Evolutionary conservation across 2,888 invertebrate species (phyloP), one percentile per base, ranked within the genome.

Genomic region (Dorcus hopei): DNA sequence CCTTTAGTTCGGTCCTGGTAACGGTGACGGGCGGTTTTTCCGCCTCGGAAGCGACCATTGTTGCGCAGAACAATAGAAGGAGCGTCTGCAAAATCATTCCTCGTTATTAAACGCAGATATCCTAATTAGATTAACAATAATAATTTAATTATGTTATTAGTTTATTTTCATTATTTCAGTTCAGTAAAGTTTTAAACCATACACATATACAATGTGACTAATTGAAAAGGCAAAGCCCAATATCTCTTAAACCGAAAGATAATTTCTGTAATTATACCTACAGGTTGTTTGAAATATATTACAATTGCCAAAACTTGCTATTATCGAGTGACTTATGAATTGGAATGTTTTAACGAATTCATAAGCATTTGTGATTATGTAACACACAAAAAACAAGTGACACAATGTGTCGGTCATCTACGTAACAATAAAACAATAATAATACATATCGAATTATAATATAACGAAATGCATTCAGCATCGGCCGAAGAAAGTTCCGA

Each of bases 1-100:
- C 90, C 74, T 90, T 89, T 45, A 91, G 80, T 74, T 90, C 88
- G 0, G 91, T 90, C 59, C 90, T 81, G 19, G 90, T 84, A 45
- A 88, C 81, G 55, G 87, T 80, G 4, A 68, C 68, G 50, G 59
- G 80, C 77, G 67, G 80, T 77, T 66, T 77, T 69, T 60, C 60
- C 43, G 49, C 45, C 81, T 80, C 62, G 68, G 60, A 39, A 8
- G 58, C 51, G 47, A 57, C 59, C 16, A 58, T 52, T 55, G 58
- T 57, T 48, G 75, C 76, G 70, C 77, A 70, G 47, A 57, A 52
- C 70, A 79, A 76, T 72, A 79, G 73, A 55, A 70, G 66, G 70
- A 80, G 79, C 77, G 81, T 78, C 78, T 77, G 78, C 80, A 83
- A 82, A 81, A 82, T 33, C 5, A 33, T 33, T 33, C 26, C 26